Conservation (phyloP, 2,888 invertebrate species). For the Onchidella celtica region DNA sequence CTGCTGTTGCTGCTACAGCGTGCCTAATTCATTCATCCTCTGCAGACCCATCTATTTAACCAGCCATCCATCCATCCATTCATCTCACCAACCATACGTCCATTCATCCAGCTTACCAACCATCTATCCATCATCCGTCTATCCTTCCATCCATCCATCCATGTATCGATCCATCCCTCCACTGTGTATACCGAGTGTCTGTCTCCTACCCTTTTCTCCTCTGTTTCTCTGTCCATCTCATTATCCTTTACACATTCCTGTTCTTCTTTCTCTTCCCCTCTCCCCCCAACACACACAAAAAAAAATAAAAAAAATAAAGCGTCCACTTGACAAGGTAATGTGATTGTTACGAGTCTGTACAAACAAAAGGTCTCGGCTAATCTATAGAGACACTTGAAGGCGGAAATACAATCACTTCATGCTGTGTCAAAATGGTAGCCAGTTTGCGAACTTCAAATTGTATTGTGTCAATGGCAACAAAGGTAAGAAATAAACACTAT, state of each 20-base stretch:
- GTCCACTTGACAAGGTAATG: neutral
- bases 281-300: no score
- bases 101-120: neutral
- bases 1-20: no score
- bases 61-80: constrained; percentile 13
- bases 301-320: neutral
- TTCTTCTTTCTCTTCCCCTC: no score
- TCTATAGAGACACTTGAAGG: neutral
- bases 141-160: neutral
- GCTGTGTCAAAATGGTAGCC: neutral
- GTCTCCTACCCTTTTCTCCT: neutral
- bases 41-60: no score
- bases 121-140: constrained; percentile 12
- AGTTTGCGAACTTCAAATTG: neutral
- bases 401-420: neutral
- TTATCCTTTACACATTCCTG: no score
- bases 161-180: neutral
- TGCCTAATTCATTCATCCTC: no score
- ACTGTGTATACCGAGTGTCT: neutral
- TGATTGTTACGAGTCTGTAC: neutral
- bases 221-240: neutral
- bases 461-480: neutral
- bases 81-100: neutral
- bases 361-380: neutral
- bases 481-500: neutral